Evolutionary conservation across 2,113 vertebrate genomes (phyloP), one percentile per base, ranked within the genome.

Genomic region (Clarias magur): DNA sequence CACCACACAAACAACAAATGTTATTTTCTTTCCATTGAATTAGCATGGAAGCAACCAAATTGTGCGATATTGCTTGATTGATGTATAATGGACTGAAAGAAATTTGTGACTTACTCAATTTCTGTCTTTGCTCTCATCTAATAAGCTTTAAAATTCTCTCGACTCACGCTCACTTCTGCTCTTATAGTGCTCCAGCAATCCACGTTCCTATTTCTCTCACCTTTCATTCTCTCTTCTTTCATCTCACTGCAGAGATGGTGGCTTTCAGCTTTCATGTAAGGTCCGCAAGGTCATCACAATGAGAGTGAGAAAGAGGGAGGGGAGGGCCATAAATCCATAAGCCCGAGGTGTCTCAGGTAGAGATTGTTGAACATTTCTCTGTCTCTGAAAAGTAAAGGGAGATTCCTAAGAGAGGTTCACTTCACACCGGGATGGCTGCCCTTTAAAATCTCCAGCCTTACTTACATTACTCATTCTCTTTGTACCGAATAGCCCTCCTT

Each of bases 281-380:
- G 86, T 82, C 86, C 19, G 42, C 75, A 73, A 63, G 83, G 65
- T 88, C 65, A 70, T 59, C 34, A 54, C 56, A 30, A 76, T 27
- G 25, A 10, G 65, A 85, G 65, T 57, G 34, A 83, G 63, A 86
- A 80, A 25, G 70, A 81, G 16, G 48, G 62, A 63, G 23, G 25
- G 42, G 67, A 19, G 60, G 87, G 86, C 89, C 85, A 86, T 83
- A 88, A 88, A 88, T 89, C 89, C 83, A 82, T 53, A 76, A 23
- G 73, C 34, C 67, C 48, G 54, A 87, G 75, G 21, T 62, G 30
- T 85, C 63, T 81, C 89, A 60, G 53, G 57, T 72, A 59, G 38
- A 82, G 63, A 68, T 11, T 57, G 76, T 70, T 86, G 53, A 72
- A 73, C 54, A 79, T 72, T 25, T 23, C 53, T 82, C 15, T 85